phyloP scores from a whole-genome alignment of 2,888 invertebrate species.

The Tinea pellionella region DNA sequence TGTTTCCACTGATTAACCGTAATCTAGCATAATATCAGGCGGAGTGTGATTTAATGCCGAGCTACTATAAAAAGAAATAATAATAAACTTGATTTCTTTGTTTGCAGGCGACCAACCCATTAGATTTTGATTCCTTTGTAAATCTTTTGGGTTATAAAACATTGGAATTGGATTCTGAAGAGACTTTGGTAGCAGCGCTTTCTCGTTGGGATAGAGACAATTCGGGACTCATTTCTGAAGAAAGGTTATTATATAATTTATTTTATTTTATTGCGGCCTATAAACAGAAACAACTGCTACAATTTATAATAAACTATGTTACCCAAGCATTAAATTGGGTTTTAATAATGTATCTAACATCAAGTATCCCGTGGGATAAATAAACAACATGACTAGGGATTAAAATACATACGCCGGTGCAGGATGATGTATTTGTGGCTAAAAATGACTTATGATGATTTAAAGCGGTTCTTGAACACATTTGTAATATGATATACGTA shows the following conservation, averaged over 20 bases:
- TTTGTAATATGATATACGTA: constrained; percentile 14
- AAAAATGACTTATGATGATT: constrained; percentile 22
- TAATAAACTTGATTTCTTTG: not conserved
- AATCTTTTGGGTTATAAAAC: constrained; percentile 71
- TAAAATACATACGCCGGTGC: not conserved
- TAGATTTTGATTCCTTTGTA: constrained; percentile 74
- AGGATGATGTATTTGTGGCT: constrained; percentile 22
- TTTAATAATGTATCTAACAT: not conserved
- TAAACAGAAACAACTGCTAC: too few species aligned
- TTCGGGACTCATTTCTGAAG: constrained; percentile 72
- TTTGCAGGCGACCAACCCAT: constrained; percentile 37
- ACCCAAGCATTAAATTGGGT: not conserved
- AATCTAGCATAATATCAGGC: too few species aligned
- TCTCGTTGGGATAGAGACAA: constrained; percentile 74
- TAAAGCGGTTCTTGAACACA: constrained; percentile 21
- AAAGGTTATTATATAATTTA: constrained; percentile 44
- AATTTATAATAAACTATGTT: too few species aligned
- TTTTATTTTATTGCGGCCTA: too few species aligned
- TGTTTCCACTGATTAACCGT: too few species aligned
- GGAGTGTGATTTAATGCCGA: too few species aligned
- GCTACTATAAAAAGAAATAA: too few species aligned
- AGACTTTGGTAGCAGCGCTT: constrained; percentile 71
- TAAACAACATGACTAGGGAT: constrained; percentile 19
- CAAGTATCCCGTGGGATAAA: constrained; percentile 19
- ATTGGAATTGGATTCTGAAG: constrained; percentile 73